Evolutionary conservation across 2,797 vertebrate genomes (phyloP).

Genomic region (Artibeus jamaicensis): DNA sequence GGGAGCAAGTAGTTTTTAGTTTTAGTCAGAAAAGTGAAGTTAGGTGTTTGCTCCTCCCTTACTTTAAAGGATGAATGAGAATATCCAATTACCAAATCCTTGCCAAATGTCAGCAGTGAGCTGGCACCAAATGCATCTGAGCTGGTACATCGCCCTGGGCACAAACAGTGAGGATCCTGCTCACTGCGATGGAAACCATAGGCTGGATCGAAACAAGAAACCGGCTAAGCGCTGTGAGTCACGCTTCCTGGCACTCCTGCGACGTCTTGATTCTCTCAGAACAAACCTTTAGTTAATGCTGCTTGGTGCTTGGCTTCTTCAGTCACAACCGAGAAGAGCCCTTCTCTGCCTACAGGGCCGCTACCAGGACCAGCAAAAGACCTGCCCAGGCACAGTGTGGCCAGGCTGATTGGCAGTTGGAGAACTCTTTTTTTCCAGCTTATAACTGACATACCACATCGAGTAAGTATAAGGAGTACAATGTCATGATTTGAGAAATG

Average conservation of each 20-base stretch:
- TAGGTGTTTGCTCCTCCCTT: not conserved
- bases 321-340: not conserved
- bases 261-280: not conserved
- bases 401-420: not conserved
- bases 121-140: not conserved
- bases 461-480: not conserved
- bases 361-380: not conserved
- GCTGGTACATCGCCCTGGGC: not conserved
- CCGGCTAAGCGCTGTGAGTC: rapidly evolving
- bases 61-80: not conserved
- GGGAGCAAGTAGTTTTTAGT: not conserved
- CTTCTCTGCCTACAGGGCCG: not conserved
- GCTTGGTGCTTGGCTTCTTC: not conserved
- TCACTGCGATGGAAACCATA: rapidly evolving
- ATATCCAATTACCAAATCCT: not conserved
- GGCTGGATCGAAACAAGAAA: rapidly evolving
- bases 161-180: not conserved
- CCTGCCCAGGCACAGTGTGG: too few relatives aligned
- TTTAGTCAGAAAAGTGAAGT: not conserved
- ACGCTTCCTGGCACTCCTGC: rapidly evolving
- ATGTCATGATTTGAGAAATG: not conserved
- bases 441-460: not conserved
- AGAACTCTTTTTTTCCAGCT: not conserved
- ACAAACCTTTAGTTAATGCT: not conserved
- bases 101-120: not conserved